Percentiles rank a stretch among this genome's conserved stretches.
Evolutionary conservation across 1,140 invertebrate species (phyloP).

Genomic region (Anastatus disparis): DNA sequence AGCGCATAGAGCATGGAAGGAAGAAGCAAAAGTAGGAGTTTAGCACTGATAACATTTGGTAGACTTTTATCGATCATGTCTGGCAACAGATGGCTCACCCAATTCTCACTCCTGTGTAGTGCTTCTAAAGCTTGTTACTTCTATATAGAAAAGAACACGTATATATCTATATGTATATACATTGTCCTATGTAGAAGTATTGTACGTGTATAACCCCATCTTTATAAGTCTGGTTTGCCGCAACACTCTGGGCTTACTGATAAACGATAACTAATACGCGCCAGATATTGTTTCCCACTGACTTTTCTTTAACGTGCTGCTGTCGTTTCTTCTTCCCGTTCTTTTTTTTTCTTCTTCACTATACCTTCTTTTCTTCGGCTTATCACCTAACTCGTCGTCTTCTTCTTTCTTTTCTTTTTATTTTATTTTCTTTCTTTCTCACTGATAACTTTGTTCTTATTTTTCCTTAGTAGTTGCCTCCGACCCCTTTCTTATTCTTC

Average conservation of each 20-base stretch:
- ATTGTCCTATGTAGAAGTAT: no score
- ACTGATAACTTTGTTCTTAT: constrained; percentile 40
- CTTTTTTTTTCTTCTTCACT: constrained; percentile 17
- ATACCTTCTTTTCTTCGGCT: not conserved
- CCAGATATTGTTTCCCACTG: constrained; percentile 47
- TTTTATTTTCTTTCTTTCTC: constrained; percentile 16
- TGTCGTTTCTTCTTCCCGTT: not conserved
- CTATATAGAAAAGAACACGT: no score
- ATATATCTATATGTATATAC: no score
- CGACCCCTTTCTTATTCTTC: no score
- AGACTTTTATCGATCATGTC: constrained; percentile 66
- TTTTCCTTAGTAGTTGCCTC: constrained; percentile 27
- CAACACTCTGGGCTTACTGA: constrained; percentile 28
- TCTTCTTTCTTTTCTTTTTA: constrained; percentile 1
- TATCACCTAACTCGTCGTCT: constrained; percentile 11
- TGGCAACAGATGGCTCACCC: constrained; percentile 64
- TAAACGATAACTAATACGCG: constrained; percentile 52
- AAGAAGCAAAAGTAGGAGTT: constrained; percentile 50
- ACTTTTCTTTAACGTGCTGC: constrained; percentile 31
- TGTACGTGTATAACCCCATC: no score
- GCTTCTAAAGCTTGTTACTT: no score
- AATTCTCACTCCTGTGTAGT: constrained; percentile 42
- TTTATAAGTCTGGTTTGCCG: not conserved
- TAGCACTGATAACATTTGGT: constrained; percentile 64
- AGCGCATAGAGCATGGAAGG: no score